These are phyloP conservation scores for Limnephilus lunatus DNA, from an alignment of 2,888 invertebrate species.

Conservation along the genomic window DNA sequence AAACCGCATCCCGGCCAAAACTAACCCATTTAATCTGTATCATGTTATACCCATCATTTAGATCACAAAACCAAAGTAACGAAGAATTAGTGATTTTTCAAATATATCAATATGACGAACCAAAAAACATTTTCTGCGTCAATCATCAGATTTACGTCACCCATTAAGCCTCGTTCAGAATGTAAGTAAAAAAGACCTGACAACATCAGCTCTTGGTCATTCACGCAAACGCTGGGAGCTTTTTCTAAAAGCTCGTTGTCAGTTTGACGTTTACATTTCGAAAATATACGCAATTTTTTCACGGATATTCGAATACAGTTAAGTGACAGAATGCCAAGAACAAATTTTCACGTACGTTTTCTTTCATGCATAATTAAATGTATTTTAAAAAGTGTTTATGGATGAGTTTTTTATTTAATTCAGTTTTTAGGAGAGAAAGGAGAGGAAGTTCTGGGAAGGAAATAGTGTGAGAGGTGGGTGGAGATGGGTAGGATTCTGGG, in stretches of 20 bases:
- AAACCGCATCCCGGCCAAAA: too few relatives aligned
- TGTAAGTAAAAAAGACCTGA: background rate
- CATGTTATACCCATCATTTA: too few relatives aligned
- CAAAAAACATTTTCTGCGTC: background rate
- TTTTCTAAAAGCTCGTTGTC: background rate
- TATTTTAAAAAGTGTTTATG: too few relatives aligned
- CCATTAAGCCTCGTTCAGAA: background rate
- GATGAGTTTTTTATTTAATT: too few relatives aligned
- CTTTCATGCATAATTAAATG: too few relatives aligned
- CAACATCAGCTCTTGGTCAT: background rate
- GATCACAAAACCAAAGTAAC: too few relatives aligned
- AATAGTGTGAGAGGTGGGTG: too few relatives aligned
- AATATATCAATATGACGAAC: background rate
- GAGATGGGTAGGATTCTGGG: too few relatives aligned
- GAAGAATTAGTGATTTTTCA: background rate
- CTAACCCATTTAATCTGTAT: too few relatives aligned
- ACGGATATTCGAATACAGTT: background rate
- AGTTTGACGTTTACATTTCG: background rate
- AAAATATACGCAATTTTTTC: background rate
- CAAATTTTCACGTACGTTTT: background rate
- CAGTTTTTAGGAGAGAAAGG: too few relatives aligned
- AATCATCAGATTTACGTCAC: background rate
- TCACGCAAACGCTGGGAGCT: background rate
- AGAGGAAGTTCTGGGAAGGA: too few relatives aligned
- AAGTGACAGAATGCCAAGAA: background rate